These are phyloP conservation scores for Cylloceria caligata DNA, from an alignment of 2,888 invertebrate genomes.

Conservation along the genomic window DNA sequence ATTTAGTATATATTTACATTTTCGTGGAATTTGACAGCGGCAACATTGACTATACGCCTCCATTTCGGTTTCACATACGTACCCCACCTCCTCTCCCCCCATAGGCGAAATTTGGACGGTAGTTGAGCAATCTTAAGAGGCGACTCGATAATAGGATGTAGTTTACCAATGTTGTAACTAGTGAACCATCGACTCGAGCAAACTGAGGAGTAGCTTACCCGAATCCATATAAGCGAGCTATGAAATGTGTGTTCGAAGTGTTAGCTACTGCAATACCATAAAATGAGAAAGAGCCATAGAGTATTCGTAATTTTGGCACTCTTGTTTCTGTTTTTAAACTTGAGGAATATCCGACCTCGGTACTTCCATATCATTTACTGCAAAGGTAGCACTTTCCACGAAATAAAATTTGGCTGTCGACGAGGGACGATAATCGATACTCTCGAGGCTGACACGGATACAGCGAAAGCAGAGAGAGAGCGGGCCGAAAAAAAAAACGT, in stretches of 20 bases:
- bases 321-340: slow-evolving; percentile 44
- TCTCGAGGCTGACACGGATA: slow-evolving; percentile 29
- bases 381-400: slow-evolving; percentile 29
- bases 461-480: slow-evolving; percentile 42
- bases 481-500: too few species aligned
- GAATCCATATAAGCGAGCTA: background rate
- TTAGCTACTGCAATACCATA: slow-evolving; percentile 16
- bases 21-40: too few species aligned
- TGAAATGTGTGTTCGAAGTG: background rate
- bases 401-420: slow-evolving; percentile 35
- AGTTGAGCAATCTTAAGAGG: too few species aligned
- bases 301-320: slow-evolving; percentile 18
- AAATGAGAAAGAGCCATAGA: background rate
- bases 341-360: slow-evolving; percentile 45
- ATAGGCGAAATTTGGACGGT: too few species aligned
- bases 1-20: too few species aligned
- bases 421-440: too few species aligned
- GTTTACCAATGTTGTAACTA: background rate
- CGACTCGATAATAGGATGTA: slow-evolving; percentile 37
- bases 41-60: too few species aligned
- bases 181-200: background rate
- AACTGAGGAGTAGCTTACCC: background rate
- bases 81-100: too few species aligned
- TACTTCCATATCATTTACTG: slow-evolving; percentile 40
- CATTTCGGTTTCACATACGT: too few species aligned